Evolutionary conservation across 1,140 invertebrate species (phyloP).

Genomic region (Lethrus apterus): DNA sequence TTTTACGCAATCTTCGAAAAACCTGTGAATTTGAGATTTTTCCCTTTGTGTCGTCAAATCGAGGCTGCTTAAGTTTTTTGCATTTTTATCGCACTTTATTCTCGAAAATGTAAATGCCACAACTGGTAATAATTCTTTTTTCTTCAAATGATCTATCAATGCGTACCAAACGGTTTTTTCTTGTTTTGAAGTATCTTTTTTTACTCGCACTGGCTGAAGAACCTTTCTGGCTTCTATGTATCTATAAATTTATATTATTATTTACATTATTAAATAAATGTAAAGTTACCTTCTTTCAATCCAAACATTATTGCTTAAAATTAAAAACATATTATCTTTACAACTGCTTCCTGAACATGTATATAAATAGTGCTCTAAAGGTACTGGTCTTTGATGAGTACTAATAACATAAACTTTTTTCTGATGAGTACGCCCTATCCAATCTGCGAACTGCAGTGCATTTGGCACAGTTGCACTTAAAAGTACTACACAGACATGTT

Average conservation of each 20-base stretch:
- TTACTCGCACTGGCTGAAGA: slow-evolving; percentile 1
- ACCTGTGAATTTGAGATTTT: slow-evolving; percentile 73
- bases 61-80: slow-evolving; percentile 58
- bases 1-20: slow-evolving; percentile 76
- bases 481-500: slow-evolving; percentile 93
- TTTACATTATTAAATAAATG: not conserved
- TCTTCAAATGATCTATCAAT: slow-evolving; percentile 70
- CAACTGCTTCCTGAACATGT: slow-evolving; percentile 51
- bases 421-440: slow-evolving; percentile 91
- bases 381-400: slow-evolving; percentile 89
- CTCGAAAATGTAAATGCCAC: slow-evolving; percentile 92
- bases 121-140: slow-evolving; percentile 80
- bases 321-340: slow-evolving; percentile 65
- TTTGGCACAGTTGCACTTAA: slow-evolving; percentile 98
- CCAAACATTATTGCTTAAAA: slow-evolving; percentile 70
- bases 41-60: slow-evolving; percentile 80
- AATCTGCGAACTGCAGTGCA: slow-evolving; percentile 91
- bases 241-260: slow-evolving; percentile 19
- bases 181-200: slow-evolving; percentile 43
- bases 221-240: slow-evolving; percentile 26
- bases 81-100: slow-evolving; percentile 74
- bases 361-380: slow-evolving; percentile 90
- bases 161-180: slow-evolving; percentile 82
- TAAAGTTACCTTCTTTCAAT: slow-evolving; percentile 56
- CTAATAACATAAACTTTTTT: slow-evolving; percentile 93